Evolutionary conservation across 2,113 vertebrate species (phyloP), one percentile per base, ranked within the genome.

Genomic region (Hyaena hyaena): DNA sequence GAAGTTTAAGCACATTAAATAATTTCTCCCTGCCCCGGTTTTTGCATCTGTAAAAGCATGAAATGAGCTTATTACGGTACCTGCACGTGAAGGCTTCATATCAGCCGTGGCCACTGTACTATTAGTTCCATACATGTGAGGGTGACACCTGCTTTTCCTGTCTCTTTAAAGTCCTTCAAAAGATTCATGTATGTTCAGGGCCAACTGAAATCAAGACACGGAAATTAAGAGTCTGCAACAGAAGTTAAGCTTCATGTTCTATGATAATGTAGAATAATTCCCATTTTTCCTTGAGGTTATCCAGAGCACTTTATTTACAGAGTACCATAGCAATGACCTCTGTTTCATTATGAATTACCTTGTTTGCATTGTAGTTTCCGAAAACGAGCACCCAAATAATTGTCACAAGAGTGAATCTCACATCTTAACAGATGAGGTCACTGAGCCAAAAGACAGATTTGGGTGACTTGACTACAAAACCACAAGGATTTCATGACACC

Each of bases 301-400:
- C 68, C 68, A 95, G 79, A 82, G 50, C 35, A 94, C 43, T 73
- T 80, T 50, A 61, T 5, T 5, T 92, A 48, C 6, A 35, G 53
- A 91, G 15, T 65, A 45, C 65, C 55, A 35, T 45, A 58, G 48
- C n/a, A 84, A 39, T 89, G 53, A 92, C 81, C 23, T 33, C 3
- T 73, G 7, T 73, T 88, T 77, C 10, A 43, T 68, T 53, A 89
- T 79, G 50, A 80, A 84, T 77, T 63, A 81, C 15, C 39, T 94
- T 84, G 74, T 45, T 71, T 94, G 65, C 86, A 83, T 86, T 81
- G 17, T 81, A 19, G 43, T 71, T 90, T 86, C 58, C 83, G 80
- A 86, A 95, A 96, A 53, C 77, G 96, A 90, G 66, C 48, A 31
- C 65, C 80, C 63, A 96, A 90, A 61, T 95, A 85, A 79, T 83